Evolutionary conservation across 2,888 invertebrate species (phyloP).

Genomic region (Brachylomia viminalis): DNA sequence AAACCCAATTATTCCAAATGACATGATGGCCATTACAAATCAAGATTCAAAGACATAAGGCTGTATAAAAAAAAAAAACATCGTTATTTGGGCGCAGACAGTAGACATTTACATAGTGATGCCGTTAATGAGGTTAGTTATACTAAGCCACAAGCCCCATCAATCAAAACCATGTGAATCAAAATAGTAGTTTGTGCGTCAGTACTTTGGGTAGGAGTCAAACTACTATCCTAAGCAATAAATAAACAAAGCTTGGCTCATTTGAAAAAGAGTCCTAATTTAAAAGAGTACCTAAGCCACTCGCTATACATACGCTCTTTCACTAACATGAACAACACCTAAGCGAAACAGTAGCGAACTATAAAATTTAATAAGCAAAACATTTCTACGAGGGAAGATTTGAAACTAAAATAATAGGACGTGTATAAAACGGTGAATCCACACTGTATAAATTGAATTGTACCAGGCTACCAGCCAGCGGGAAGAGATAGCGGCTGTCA

Average conservation of each 20-base stretch:
- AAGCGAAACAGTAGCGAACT: not conserved
- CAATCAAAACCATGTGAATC: not conserved
- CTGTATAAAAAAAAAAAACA: too few species aligned
- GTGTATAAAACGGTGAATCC: constrained; percentile 60
- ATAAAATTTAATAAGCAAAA: constrained; percentile 52
- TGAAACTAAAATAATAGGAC: constrained; percentile 66
- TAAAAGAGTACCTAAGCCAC: not conserved
- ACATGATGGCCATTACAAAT: too few species aligned
- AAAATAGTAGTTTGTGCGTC: not conserved
- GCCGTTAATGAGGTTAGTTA: too few species aligned
- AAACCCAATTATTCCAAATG: too few species aligned
- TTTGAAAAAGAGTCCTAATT: too few species aligned
- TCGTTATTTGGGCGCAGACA: too few species aligned
- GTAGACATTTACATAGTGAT: too few species aligned
- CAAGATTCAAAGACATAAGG: too few species aligned
- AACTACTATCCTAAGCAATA: not conserved
- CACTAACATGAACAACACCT: not conserved
- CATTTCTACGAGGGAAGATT: constrained; percentile 59
- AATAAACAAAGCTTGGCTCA: not conserved
- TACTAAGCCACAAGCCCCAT: too few species aligned
- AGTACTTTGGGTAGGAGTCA: too few species aligned
- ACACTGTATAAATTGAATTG: constrained; percentile 67
- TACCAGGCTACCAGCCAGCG: constrained; percentile 51
- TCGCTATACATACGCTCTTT: not conserved
- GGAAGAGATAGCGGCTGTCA: constrained; percentile 57